These are phyloP conservation scores for Labeo catla DNA, from an alignment of 2,113 vertebrate species.

Conservation along the genomic window DNA sequence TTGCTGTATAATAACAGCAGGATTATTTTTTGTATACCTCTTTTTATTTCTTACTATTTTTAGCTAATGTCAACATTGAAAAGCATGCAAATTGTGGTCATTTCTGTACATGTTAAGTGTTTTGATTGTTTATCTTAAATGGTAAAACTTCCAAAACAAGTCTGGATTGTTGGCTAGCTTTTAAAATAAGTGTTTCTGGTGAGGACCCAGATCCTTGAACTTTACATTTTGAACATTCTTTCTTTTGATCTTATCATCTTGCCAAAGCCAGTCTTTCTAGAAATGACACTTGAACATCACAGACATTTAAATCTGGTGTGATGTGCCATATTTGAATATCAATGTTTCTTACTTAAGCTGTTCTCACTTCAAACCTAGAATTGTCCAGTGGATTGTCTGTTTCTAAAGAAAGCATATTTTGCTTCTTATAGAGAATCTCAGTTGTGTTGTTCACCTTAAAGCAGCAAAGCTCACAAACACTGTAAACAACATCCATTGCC, in stretches of 20 bases:
- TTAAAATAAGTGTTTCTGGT: background rate
- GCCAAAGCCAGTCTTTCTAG: background rate
- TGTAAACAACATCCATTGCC: slow-evolving; percentile 8
- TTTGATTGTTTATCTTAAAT: background rate
- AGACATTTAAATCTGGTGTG: no score
- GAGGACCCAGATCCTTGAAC: background rate
- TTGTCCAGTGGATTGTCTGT: background rate
- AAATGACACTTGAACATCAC: background rate
- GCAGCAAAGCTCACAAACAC: background rate
- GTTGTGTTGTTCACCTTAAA: slow-evolving; percentile 13
- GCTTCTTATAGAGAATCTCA: background rate
- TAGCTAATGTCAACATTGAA: background rate
- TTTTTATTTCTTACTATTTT: background rate
- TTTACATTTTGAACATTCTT: background rate
- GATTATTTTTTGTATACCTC: background rate
- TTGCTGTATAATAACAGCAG: background rate
- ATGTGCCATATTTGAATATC: no score
- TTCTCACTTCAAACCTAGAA: background rate
- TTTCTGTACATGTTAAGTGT: background rate
- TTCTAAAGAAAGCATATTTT: no score
- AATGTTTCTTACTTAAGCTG: background rate
- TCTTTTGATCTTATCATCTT: background rate
- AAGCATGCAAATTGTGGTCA: background rate
- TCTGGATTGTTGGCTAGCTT: background rate
- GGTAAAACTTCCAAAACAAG: background rate